phyloP scores from a whole-genome alignment of 2,797 vertebrate species.

The Enteromius treurensis region DNA sequence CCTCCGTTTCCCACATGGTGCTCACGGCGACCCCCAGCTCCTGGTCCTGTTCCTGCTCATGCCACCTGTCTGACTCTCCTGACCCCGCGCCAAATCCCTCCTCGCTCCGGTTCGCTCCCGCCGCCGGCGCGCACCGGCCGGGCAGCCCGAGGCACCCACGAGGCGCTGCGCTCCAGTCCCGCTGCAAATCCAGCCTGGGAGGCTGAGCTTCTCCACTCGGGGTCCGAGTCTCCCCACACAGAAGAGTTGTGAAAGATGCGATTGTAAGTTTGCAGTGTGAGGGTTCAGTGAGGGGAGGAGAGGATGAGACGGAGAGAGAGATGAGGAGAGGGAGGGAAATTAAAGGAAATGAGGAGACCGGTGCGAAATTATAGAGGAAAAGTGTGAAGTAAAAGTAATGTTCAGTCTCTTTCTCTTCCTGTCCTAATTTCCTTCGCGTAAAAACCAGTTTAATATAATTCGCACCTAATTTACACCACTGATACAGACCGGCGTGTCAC shows the following conservation, averaged over 20 bases:
- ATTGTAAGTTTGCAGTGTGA: constrained; percentile 60
- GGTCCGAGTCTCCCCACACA: constrained; percentile 54
- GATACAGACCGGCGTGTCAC: not conserved
- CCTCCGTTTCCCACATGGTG: constrained; percentile 96
- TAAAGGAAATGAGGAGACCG: not conserved
- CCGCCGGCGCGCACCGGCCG: constrained; percentile 67
- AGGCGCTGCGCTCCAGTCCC: constrained; percentile 65
- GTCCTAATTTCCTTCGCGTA: not conserved
- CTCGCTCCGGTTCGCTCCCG: constrained; percentile 76
- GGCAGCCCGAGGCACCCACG: constrained; percentile 70
- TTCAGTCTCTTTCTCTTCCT: not conserved
- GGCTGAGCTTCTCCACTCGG: constrained; percentile 59
- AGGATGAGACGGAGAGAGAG: not conserved
- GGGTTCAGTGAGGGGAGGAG: not conserved
- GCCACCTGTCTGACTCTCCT: constrained; percentile 67
- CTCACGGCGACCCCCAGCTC: constrained; percentile 85
- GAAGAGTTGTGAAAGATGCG: constrained; percentile 51
- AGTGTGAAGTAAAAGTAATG: constrained; percentile 26
- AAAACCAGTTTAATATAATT: not conserved
- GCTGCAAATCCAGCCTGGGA: constrained; percentile 72
- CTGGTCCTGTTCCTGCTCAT: constrained; percentile 75
- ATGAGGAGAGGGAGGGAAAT: not conserved
- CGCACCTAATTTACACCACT: not conserved
- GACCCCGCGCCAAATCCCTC: constrained; percentile 65
- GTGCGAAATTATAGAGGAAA: constrained; percentile 12